Evolutionary conservation across 2,113 vertebrate species (phyloP).

Genomic region (Crotalus helleri): DNA sequence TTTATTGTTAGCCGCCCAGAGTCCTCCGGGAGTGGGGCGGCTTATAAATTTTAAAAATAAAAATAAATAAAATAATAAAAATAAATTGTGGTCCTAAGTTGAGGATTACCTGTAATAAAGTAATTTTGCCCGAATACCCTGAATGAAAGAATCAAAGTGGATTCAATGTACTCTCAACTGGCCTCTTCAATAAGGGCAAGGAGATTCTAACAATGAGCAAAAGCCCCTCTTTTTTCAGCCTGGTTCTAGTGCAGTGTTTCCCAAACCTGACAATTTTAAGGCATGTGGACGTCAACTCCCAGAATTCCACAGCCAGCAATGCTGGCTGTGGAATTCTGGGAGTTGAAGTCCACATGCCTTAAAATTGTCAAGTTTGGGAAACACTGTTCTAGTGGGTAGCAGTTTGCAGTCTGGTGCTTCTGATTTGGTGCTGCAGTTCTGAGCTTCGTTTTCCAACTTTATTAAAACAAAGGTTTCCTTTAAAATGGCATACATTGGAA

Average conservation of each 20-base stretch:
- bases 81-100: too few species aligned
- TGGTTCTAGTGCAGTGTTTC: not conserved
- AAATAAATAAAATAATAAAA: too few species aligned
- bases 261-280: too few species aligned
- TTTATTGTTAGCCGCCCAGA: too few species aligned
- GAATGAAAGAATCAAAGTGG: not conserved
- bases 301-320: too few species aligned
- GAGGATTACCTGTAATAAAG: not conserved
- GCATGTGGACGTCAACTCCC: too few species aligned
- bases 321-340: too few species aligned
- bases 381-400: not conserved
- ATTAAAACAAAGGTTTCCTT: not conserved
- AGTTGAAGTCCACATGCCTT: too few species aligned
- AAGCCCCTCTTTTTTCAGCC: not conserved
- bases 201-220: not conserved
- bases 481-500: too few species aligned
- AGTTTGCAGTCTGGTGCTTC: not conserved
- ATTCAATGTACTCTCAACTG: not conserved
- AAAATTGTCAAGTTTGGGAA: too few species aligned
- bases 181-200: not conserved
- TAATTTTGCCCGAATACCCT: not conserved
- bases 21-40: too few species aligned
- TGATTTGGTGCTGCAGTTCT: not conserved
- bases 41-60: too few species aligned
- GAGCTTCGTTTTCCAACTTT: not conserved